Base-by-base conservation (phyloP, 2,113 vertebrate genomes). In the Trogon melanurus region DNA sequence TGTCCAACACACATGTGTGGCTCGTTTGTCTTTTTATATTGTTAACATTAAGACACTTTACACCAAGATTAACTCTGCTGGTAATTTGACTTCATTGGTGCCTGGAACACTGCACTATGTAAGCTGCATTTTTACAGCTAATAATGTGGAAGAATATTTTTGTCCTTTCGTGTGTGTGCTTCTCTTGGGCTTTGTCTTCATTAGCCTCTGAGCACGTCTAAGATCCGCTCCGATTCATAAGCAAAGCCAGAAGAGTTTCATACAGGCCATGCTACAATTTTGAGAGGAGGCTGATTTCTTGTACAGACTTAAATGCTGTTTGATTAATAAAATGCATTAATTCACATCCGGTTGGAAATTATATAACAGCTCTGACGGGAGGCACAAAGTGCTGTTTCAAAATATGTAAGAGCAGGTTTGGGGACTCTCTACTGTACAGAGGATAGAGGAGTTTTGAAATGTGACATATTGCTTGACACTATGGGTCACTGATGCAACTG, bases 11-110 rank as follows among this genome's bases (percentile, higher is more conserved):
- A 69, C 11, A 2, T 27, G 56, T 73, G 66, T 60, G 67, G 79
- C n/a, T 83, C 74, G 83, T 96, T 93, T 53, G 56, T 79, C 88
- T 90, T 83, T 91, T 85, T 90, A 58, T 80, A 66, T 60, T 73
- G 87, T 73, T 85, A 61, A 57, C 25, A n/a, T 87, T 75, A 44
- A 61, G 85, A 72, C 45, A 73, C 17, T 90, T 94, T 80, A 83
- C 50, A 51, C 30, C 50, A 54, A 61, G 88, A 88, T 86, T 93
- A 95, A 85, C 53, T 78, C 54, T 90, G 53, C 82, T 70, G 57
- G 44, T 76, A 73, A 83, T 80, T 78, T 80, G 47, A 41, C 79
- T 86, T 90, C 85, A 57, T 27, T 66, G 36, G 32, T 81, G 56
- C 36, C 62, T 57, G 62, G 66, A 88, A 88, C 81, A 47, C 58